Evolutionary conservation across 2,888 invertebrate genomes (phyloP), one percentile per base, ranked within the genome.

Genomic region (Iselma pallidipennis): DNA sequence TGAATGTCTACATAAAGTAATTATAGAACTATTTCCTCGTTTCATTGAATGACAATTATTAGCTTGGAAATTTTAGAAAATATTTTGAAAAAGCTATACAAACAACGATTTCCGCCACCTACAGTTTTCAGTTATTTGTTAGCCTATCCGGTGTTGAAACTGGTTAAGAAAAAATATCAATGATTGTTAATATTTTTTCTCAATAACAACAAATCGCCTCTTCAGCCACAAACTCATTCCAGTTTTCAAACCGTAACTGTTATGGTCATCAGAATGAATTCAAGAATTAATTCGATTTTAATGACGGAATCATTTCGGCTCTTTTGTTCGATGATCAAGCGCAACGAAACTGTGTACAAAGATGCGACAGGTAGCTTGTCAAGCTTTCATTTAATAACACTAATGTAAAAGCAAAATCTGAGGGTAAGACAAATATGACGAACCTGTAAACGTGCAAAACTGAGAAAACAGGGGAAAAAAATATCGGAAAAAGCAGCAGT

Each of bases 201-300:
- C n/a, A n/a, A n/a, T n/a, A n/a, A n/a, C n/a, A n/a, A n/a, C n/a
- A n/a, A n/a, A n/a, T n/a, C n/a, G n/a, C n/a, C n/a, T n/a, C n/a
- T n/a, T n/a, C n/a, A 14, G 31, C n/a, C n/a, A 33, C 31, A 33
- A 14, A n/a, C n/a, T 33, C 14, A 33, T 37, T 37, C 16, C 37
- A 37, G 3, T 37, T 50, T 49, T 49, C 28, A 56, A 48, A 53
- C 58, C 26, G 58, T 57, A 45, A 57, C 57, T 25, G 31, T 33
- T 53, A 31, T 45, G 57, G 29, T 19, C 23, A 54, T 54, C 33
- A 59, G 31, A 59, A 48, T 54, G 33, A 59, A 59, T 48, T 31
- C 25, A 5, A n/a, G 28, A 16, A 59, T 59, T 59, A 59, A 59
- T 55, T 59, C 49, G 49, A 59, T 59, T 37, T 55, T 50, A 55